These are phyloP conservation scores for Mnemiopsis leidyi DNA, from an alignment of 37 sponge, comb jelly and placozoan species.

Conservation along the genomic window DNA sequence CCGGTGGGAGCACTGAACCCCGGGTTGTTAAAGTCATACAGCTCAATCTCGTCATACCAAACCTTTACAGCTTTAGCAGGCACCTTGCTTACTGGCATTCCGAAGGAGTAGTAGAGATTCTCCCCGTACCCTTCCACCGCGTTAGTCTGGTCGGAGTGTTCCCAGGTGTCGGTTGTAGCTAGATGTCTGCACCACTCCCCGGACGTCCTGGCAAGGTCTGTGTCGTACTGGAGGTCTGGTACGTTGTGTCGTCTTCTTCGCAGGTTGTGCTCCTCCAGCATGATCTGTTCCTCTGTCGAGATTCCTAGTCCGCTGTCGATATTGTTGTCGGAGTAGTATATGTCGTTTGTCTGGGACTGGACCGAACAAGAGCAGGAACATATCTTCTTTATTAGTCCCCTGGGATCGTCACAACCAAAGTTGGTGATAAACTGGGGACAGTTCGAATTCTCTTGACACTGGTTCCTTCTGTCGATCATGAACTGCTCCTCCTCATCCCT, in stretches of 20 bases:
- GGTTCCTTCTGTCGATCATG: background rate
- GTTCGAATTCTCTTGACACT: background rate
- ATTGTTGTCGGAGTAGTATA: background rate
- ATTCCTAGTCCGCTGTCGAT: background rate
- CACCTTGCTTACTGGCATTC: background rate
- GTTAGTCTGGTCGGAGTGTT: background rate
- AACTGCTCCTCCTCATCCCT: background rate
- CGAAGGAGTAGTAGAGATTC: background rate
- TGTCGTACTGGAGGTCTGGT: background rate
- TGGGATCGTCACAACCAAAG: background rate
- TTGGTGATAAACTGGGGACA: background rate
- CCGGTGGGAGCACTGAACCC: slow-evolving; percentile 75
- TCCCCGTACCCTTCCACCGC: background rate
- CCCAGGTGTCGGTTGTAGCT: background rate
- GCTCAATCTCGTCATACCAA: slow-evolving; percentile 81
- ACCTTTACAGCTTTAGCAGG: background rate
- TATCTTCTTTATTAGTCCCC: background rate
- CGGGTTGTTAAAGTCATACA: slow-evolving; percentile 74
- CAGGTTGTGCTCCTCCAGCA: background rate
- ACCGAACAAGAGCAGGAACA: background rate
- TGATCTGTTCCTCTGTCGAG: background rate
- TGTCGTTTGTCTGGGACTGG: background rate
- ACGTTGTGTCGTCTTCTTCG: background rate
- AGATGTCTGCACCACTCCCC: background rate
- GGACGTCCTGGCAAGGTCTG: background rate